Percentiles rank a stretch among this genome's conserved stretches.
These are phyloP conservation scores for Meta bourneti DNA, from an alignment of 2,888 invertebrate genomes.

Conservation along the genomic window DNA sequence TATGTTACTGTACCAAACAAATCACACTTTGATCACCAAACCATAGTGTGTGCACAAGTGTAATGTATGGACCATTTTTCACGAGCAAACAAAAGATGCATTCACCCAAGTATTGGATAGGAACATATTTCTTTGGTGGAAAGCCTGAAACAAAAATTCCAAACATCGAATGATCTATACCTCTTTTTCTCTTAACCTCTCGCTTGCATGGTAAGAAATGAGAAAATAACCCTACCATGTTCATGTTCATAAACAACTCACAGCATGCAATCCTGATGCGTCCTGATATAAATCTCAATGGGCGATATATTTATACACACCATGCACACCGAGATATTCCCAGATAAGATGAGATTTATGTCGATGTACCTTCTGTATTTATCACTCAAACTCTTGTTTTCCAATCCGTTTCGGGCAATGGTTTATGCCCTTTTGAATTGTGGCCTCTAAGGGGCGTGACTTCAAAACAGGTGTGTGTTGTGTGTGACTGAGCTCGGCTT, in stretches of 20 bases:
- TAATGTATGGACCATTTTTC: too few relatives aligned
- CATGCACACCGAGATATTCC: not conserved
- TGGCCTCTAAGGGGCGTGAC: not conserved
- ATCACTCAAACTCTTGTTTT: conserved; percentile 52
- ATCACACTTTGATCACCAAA: too few relatives aligned
- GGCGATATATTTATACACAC: conserved; percentile 16
- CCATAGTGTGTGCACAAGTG: too few relatives aligned
- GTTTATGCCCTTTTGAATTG: conserved; percentile 19
- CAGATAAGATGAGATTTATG: conserved; percentile 53
- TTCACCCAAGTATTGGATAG: not conserved
- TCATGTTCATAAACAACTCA: conserved; percentile 23
- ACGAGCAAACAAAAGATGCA: not conserved
- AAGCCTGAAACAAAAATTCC: not conserved
- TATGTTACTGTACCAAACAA: too few relatives aligned
- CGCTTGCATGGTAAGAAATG: not conserved
- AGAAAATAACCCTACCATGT: not conserved
- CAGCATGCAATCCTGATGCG: not conserved
- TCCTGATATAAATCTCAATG: conserved; percentile 20
- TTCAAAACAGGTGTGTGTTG: conserved; percentile 16
- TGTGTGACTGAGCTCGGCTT: not conserved
- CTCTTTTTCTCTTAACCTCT: not conserved
- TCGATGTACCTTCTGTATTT: conserved; percentile 8
- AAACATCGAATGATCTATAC: not conserved
- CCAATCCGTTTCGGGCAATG: conserved; percentile 15
- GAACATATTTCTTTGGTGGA: not conserved